Base-by-base conservation (phyloP, 2,113 vertebrate species). In the Gasterosteus aculeatus region DNA sequence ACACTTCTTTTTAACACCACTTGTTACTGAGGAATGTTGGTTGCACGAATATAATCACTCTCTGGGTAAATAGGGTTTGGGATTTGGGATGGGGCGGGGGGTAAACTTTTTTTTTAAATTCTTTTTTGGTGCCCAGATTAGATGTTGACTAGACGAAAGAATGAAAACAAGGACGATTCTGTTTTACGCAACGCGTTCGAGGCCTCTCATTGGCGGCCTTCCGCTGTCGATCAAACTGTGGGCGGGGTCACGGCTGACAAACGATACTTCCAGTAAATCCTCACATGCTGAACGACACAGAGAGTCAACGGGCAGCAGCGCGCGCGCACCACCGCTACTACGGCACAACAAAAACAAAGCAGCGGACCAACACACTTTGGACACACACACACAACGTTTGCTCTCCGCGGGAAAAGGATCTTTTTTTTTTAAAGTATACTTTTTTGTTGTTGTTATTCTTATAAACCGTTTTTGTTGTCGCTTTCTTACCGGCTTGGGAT, bases 231-330 rank as follows among this genome's bases (percentile, higher is more conserved):
- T 94, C 92, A 87, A 33, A 35, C 8, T 26, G 81, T 77, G 82
- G 87, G 91, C 79, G 94, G 91, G 41, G 83, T 69, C 88, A 64
- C 22, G 22, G 54, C 59, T 81, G 90, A 83, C 87, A 86, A 78
- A 85, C 56, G 90, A 91, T 81, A 92, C 89, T 93, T 93, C 91
- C 93, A 89, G 93, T 92, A 93, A 91, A 69, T 79, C 78, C 88
- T 91, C 79, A 85, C 83, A 90, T 76, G 85, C 85, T 64, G 76
- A 19, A 70, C 83, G 67, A 69, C 80, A 63, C 71, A 42, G 67
- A 84, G 69, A 88, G 88, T 85, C 90, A 88, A 90, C 89, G 88
- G 88, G 90, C 88, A 78, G 90, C 88, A 78, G 87, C 10, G 26
- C 57, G 61, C 22, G 68, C 82, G 39, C 65, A 81, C 1, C 84